A percentile compares a stretch with the other conserved stretches of the same genome.
Evolutionary conservation across 2,113 vertebrate genomes (phyloP).

Genomic region (Micronycteris hirsuta): DNA sequence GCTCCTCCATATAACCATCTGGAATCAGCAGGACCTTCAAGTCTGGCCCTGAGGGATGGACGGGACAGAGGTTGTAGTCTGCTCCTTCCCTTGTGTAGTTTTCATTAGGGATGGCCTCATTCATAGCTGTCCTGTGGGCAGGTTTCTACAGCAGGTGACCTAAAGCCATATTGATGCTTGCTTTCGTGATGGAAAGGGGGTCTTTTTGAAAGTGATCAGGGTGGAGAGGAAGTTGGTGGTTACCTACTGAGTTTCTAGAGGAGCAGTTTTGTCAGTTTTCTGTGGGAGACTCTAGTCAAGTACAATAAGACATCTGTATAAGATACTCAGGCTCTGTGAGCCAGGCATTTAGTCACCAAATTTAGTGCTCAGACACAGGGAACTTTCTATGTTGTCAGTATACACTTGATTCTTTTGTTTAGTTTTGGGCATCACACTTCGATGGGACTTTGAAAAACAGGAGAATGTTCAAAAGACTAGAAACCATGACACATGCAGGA

Average conservation of each 20-base stretch:
- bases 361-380: neutral
- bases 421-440: neutral
- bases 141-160: neutral
- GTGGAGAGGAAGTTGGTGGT: neutral
- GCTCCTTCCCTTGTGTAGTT: neutral
- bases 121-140: neutral
- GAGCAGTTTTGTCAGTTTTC: neutral
- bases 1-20: neutral
- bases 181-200: neutral
- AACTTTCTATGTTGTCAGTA: neutral
- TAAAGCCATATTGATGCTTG: neutral
- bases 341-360: neutral
- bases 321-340: neutral
- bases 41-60: neutral
- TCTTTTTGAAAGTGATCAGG: neutral
- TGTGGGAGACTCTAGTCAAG: neutral
- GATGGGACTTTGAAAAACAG: neutral
- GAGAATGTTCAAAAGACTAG: neutral
- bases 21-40: neutral
- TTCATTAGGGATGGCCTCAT: neutral
- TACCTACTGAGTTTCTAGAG: neutral
- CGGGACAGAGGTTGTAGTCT: neutral
- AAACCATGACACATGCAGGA: neutral
- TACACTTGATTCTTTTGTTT: neutral
- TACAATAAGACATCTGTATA: neutral